Evolutionary conservation across 1,140 invertebrate genomes (phyloP).

Genomic region (Orussus abietinus): DNA sequence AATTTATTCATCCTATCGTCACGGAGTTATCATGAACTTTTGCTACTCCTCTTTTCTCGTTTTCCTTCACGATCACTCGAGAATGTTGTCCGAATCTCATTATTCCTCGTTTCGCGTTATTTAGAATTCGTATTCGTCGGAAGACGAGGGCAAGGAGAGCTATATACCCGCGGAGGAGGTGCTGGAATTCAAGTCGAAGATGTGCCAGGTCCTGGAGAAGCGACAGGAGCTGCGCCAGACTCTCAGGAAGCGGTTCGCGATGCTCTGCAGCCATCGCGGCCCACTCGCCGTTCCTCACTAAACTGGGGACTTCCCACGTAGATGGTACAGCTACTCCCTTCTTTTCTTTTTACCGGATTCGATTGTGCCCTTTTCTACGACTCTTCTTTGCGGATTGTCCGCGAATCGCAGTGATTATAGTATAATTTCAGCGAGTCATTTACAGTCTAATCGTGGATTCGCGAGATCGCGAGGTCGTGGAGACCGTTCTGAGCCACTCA

Average conservation of each 20-base stretch:
- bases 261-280: conserved; percentile 60
- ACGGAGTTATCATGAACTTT: too few species aligned
- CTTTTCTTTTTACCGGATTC: too few species aligned
- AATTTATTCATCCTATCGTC: neutral
- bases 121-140: conserved; percentile 66
- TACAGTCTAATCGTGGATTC: too few species aligned
- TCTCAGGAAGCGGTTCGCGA: conserved; percentile 75
- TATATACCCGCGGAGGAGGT: conserved; percentile 87
- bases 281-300: conserved; percentile 41
- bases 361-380: too few species aligned
- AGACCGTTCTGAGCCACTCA: too few species aligned
- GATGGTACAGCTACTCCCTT: conserved; percentile 16
- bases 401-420: too few species aligned
- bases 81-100: too few species aligned
- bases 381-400: too few species aligned
- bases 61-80: too few species aligned
- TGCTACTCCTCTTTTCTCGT: conserved; percentile 7
- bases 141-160: conserved; percentile 67
- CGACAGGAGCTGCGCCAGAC: conserved; percentile 77
- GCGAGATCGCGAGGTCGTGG: too few species aligned
- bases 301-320: conserved; percentile 28
- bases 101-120: too few species aligned
- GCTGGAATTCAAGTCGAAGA: conserved; percentile 71
- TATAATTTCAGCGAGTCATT: too few species aligned
- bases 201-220: conserved; percentile 70